Base-by-base conservation (phyloP, 2,888 invertebrate species). In the Amiota minor region DNA sequence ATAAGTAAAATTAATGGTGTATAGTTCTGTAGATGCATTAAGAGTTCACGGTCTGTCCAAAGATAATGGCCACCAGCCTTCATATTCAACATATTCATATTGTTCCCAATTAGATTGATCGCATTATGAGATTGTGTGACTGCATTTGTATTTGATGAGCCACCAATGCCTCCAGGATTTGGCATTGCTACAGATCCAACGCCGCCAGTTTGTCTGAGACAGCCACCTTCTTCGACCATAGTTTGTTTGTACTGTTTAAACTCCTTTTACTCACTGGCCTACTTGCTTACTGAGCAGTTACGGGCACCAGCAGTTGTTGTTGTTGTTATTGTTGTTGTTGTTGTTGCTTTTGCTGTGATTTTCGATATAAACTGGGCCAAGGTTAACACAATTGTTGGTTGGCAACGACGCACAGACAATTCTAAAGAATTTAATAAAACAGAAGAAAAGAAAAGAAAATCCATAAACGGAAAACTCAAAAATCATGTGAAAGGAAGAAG, bases 11-110 rank as follows among this genome's bases (percentile, higher is more conserved):
- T 83, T 8, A 88, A 75, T 0, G 88, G 86, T 8, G 87, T 87
- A 72, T 87, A 87, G 72, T 86, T 88, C 71, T 87, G 87, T 20
- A 88, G 75, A 76, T 87, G 88, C 87, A 87, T 87, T 2, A 87
- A 18, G 1, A 86, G 78, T 71, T 88, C 87, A 20, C 86, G 80
- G 67, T 87, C 86, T 0, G 86, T 86, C 87, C 87, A 87, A 1
- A 86, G 72, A 72, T 87, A 87, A 20, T 86, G 82, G 0, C 75
- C 45, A 56, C 72, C 72, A 2, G 74, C 69, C 68, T 85, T 83
- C 0, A 85, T 72, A 20, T 68, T 78, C 18, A 83, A n/a, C 76
- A 83, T 53, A 73, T 82, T 82, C 85, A 83, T 85, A 62, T 80
- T 78, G 73, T 62, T 76, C 47, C 75, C 50, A 55, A 80, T 20